A percentile compares a stretch with the other conserved stretches of the same genome.
Conservation (phyloP, 2,888 invertebrate species). For the Tenthredo mesomela region DNA sequence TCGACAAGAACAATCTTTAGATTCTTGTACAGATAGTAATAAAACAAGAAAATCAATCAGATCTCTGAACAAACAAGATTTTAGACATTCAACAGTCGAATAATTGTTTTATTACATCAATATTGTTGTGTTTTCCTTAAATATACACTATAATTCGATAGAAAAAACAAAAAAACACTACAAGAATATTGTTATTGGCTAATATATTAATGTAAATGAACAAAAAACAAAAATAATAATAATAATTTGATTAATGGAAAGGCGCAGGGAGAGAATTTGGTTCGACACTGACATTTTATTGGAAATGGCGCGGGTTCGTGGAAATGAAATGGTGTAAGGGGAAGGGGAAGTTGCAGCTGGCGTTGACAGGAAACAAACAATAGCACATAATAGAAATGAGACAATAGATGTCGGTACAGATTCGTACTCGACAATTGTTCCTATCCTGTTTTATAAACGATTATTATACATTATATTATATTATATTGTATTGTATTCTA, state of each 20-base stretch:
- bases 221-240: background rate
- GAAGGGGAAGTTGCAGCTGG: background rate
- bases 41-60: slow-evolving; percentile 1
- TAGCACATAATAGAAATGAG: background rate
- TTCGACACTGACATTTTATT: background rate
- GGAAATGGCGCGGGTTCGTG: background rate
- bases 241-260: background rate
- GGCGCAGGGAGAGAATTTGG: background rate
- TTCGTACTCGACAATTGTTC: slow-evolving; percentile 13
- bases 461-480: slow-evolving; percentile 17
- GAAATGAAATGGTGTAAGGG: background rate
- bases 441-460: slow-evolving; percentile 14
- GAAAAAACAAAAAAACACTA: too few relatives aligned
- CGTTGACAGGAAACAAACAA: background rate
- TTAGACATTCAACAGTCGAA: background rate
- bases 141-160: too few relatives aligned
- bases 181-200: too few relatives aligned
- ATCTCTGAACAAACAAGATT: background rate
- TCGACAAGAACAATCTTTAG: background rate
- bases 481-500: background rate
- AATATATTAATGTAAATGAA: background rate
- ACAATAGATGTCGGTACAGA: background rate
- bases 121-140: background rate
- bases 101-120: background rate
- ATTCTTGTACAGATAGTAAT: background rate